Evolutionary conservation across 2,888 invertebrate genomes (phyloP).

Genomic region (Glaucopsyche alexis): DNA sequence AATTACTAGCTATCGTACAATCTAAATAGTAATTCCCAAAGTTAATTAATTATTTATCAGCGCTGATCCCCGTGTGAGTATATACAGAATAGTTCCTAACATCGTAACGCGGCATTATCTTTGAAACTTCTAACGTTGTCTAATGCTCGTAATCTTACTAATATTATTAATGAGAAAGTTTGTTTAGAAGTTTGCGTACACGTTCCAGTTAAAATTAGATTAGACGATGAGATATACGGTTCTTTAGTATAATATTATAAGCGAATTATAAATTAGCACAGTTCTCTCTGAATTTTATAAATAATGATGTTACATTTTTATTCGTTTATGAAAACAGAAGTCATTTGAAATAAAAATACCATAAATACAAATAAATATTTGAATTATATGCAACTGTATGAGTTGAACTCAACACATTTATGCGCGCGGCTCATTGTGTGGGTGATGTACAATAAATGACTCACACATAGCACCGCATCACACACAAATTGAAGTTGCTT

Average conservation of each 20-base stretch:
- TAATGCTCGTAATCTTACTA: slow-evolving; percentile 27
- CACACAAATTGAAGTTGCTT: no score
- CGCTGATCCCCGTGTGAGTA: slow-evolving; percentile 13
- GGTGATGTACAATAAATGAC: no score
- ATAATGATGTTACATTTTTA: no score
- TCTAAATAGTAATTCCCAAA: slow-evolving; percentile 15
- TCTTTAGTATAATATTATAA: neutral
- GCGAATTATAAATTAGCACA: neutral
- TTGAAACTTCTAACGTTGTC: slow-evolving; percentile 26
- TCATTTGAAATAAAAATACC: no score
- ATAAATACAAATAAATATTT: no score
- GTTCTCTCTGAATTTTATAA: neutral
- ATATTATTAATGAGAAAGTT: slow-evolving; percentile 29
- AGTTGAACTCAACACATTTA: no score
- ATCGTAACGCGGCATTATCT: slow-evolving; percentile 24
- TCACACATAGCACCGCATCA: no score
- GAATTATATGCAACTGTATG: no score
- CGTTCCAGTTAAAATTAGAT: slow-evolving; percentile 8
- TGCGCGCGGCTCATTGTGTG: no score
- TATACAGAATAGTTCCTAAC: slow-evolving; percentile 16
- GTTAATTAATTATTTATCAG: slow-evolving; percentile 26
- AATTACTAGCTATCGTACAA: neutral
- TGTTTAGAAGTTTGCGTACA: slow-evolving; percentile 20
- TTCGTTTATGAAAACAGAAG: neutral
- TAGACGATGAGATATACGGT: slow-evolving; percentile 6